These are phyloP conservation scores for Porites divaricata DNA, from an alignment of 92 coral and sea anemone species.

Conservation along the genomic window DNA sequence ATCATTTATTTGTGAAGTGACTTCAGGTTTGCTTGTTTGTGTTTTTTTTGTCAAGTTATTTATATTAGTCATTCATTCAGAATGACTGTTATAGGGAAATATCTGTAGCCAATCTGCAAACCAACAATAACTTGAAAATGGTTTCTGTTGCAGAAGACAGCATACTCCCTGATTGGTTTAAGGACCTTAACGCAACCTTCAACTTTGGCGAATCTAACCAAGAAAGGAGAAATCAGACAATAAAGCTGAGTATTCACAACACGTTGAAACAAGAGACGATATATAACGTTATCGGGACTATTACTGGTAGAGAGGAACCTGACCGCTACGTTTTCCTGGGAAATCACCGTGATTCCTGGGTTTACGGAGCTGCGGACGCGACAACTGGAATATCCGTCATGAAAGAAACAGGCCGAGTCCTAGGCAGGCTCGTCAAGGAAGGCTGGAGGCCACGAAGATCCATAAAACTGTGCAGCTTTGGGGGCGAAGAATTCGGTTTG, in stretches of 20 bases:
- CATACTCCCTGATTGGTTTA: constrained; percentile 66
- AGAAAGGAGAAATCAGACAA: constrained; percentile 17
- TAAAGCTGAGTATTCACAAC: constrained; percentile 69
- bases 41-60: too few relatives aligned
- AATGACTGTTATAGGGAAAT: too few relatives aligned
- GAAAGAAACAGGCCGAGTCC: constrained; percentile 57
- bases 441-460: constrained; percentile 74
- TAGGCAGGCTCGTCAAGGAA: constrained; percentile 33
- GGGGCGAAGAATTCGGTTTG: constrained; percentile 73
- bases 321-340: constrained; percentile 70
- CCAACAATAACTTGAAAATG: neutral
- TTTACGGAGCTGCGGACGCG: constrained; percentile 68
- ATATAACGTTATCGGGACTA: constrained; percentile 69
- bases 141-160: constrained; percentile 50
- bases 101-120: too few relatives aligned
- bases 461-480: constrained; percentile 73
- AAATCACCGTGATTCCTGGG: constrained; percentile 73
- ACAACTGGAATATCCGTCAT: constrained; percentile 59
- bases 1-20: too few relatives aligned
- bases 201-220: constrained; percentile 64
- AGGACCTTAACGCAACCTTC: constrained; percentile 54
- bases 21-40: too few relatives aligned
- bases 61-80: too few relatives aligned
- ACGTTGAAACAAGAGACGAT: constrained; percentile 38
- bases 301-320: constrained; percentile 63